These are phyloP conservation scores for Lutraria lutraria DNA, from an alignment of 2,888 invertebrate genomes.

Conservation along the genomic window DNA sequence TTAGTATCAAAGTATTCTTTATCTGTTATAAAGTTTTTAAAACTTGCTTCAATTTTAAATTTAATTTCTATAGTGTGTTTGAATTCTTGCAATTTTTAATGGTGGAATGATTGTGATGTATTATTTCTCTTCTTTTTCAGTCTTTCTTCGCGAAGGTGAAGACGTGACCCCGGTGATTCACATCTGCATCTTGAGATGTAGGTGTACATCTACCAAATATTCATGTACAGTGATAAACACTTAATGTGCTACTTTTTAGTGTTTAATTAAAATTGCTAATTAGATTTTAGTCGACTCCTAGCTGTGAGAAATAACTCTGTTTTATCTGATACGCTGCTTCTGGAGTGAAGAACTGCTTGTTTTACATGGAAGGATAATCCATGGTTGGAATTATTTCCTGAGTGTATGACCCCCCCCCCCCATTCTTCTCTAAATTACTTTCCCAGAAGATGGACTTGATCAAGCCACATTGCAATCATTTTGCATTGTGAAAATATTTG, in stretches of 20 bases:
- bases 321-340: neutral
- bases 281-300: neutral
- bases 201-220: conserved; percentile 29
- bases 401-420: neutral
- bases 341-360: neutral
- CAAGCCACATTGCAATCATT: neutral
- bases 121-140: conserved; percentile 68
- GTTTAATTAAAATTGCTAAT: conserved; percentile 12
- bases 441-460: neutral
- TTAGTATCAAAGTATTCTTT: no score
- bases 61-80: no score
- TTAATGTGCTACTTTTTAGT: neutral
- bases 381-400: neutral
- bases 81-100: no score
- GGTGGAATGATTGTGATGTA: neutral
- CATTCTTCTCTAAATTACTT: neutral
- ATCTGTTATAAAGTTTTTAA: no score
- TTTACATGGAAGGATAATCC: neutral
- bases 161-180: conserved; percentile 73
- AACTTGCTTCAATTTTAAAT: no score
- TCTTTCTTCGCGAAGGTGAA: conserved; percentile 79
- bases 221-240: conserved; percentile 43
- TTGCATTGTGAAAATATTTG: neutral
- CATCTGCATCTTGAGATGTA: conserved; percentile 42
- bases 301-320: neutral